Evolutionary conservation across 2,797 vertebrate species (phyloP).

Genomic region (Pogoniulus pusillus): DNA sequence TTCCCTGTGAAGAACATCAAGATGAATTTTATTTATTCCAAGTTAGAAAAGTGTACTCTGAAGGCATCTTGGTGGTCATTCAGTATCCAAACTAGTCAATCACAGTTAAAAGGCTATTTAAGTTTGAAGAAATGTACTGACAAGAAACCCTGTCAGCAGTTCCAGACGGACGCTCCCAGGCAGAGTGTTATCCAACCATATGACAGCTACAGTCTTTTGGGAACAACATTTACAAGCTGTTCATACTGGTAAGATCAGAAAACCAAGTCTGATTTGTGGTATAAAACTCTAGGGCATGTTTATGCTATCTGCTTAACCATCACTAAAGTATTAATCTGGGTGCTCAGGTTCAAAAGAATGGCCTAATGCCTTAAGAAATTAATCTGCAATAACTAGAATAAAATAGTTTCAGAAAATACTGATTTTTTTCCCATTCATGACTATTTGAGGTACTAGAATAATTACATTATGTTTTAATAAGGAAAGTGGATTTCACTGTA

Average conservation of each 20-base stretch:
- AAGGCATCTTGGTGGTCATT: constrained; percentile 16
- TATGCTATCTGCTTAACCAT: constrained; percentile 50
- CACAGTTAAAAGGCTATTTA: constrained; percentile 42
- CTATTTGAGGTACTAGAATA: neutral
- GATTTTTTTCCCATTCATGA: neutral
- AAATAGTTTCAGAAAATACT: neutral
- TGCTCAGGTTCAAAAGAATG: constrained; percentile 17
- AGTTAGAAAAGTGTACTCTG: neutral
- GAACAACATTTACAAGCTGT: constrained; percentile 63
- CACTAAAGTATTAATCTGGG: constrained; percentile 41
- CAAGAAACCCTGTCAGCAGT: constrained; percentile 42
- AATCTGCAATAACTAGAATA: constrained; percentile 8
- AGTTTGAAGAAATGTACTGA: constrained; percentile 41
- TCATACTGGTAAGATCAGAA: constrained; percentile 59
- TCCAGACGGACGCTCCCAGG: constrained; percentile 1
- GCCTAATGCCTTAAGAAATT: constrained; percentile 22
- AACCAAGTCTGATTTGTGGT: constrained; percentile 54
- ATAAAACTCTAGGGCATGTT: constrained; percentile 51
- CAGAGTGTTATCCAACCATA: constrained; percentile 26
- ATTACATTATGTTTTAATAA: neutral
- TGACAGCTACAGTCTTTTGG: constrained; percentile 60
- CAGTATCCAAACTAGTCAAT: neutral
- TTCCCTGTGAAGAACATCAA: neutral
- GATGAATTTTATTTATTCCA: constrained; percentile 1
- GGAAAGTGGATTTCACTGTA: neutral